Conservation (phyloP, 2,113 vertebrate genomes). For the Oryzias curvinotus region DNA sequence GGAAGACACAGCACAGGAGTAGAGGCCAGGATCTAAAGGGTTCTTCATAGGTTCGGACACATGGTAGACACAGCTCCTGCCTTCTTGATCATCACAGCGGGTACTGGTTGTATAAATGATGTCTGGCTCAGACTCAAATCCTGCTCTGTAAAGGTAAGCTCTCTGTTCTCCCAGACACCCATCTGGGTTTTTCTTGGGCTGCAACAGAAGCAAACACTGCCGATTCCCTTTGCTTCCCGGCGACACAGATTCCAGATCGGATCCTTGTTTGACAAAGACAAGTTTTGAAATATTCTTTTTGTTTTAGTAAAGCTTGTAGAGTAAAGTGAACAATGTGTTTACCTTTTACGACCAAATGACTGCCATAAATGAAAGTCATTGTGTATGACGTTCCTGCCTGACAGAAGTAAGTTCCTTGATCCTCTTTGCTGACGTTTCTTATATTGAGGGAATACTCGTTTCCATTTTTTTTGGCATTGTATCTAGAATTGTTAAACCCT, state of each 20-base stretch:
- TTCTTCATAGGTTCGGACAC: conserved; percentile 35
- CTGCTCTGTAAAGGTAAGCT: conserved; percentile 45
- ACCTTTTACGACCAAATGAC: conserved; percentile 46
- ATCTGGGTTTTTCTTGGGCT: not conserved
- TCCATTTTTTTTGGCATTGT: rapidly evolving
- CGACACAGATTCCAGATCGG: not conserved
- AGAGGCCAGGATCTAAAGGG: conserved; percentile 43
- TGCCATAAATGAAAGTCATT: not conserved
- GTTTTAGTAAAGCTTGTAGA: not conserved
- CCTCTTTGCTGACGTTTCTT: conserved; percentile 44
- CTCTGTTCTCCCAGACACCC: conserved; percentile 26
- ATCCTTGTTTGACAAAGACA: conserved; percentile 16
- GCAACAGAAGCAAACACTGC: conserved; percentile 47
- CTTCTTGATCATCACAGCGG: not conserved
- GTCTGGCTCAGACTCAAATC: not conserved
- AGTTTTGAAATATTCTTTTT: too few species aligned
- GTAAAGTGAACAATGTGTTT: conserved; percentile 9
- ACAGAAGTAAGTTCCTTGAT: conserved; percentile 56
- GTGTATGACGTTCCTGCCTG: not conserved
- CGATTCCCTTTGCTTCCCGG: conserved; percentile 24
- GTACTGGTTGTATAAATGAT: conserved; percentile 24
- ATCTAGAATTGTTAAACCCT: conserved; percentile 15
- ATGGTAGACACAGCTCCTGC: conserved; percentile 41
- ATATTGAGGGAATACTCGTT: conserved; percentile 1
- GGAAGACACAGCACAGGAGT: conserved; percentile 54